Evolutionary conservation across 2,113 vertebrate species (phyloP), one percentile per base, ranked within the genome.

Genomic region (Elgaria multicarinata): DNA sequence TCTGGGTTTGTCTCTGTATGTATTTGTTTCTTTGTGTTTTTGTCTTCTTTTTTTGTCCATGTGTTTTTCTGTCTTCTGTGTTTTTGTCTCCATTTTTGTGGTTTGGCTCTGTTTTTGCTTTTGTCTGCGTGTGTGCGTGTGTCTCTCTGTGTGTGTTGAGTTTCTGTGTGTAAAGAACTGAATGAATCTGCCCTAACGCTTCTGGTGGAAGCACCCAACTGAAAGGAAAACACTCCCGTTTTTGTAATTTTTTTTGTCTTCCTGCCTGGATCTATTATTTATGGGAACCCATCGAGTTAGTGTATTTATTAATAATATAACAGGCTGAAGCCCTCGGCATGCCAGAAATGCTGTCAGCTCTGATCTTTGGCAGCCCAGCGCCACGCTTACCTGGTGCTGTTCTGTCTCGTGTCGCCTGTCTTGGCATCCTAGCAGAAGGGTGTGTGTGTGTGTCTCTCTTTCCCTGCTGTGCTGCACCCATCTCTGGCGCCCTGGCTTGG

Each of bases 231-330:
- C 94, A 22, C 58, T 62, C 58, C 12, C 58, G 5, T 22, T 5
- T 62, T 18, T 4, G 22, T 18, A n/a, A n/a, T 58, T 62, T 62
- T 18, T 18, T 62, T 86, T 86, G 78, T 95, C 93, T 88, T 8
- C 80, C 93, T 92, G 91, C 33, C 58, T 2, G 0, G 5, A 94
- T 98, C 93, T 93, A 98, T 97, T 97, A 97, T 97, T 97, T 89
- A 97, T 66, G 80, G 28, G 10, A 72, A 90, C 67, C 79, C 86
- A 85, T 94, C 93, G 92, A 93, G 94, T 93, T 87, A 91, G 94
- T 50, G 33, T 55, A 28, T n/a, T 0, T 86, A 97, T 98, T 90
- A 97, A 98, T 97, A 95, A 98, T 98, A 96, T 93, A 97, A 90
- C 91, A 97, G 93, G 92, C 95, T 85, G 81, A 92, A 95, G 95